Conservation (phyloP, 1,140 invertebrate species). For the Saxidomus purpurata region DNA sequence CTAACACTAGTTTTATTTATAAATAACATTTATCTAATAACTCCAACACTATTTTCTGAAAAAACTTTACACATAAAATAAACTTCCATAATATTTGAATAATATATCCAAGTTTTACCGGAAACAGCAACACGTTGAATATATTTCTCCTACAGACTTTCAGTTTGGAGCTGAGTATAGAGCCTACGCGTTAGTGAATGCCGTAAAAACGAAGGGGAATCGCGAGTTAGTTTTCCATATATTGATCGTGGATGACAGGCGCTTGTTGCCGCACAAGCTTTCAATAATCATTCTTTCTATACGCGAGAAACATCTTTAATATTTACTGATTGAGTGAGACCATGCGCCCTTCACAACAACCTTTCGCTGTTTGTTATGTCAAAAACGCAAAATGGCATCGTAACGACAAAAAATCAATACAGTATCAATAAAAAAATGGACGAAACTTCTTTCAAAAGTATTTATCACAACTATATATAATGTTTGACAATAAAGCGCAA, state of each 20-base stretch:
- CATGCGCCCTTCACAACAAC: neutral
- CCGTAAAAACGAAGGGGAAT: neutral
- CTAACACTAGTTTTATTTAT: no score
- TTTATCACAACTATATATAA: no score
- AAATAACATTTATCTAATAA: no score
- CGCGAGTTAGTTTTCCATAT: conserved; percentile 31
- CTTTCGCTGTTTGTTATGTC: neutral
- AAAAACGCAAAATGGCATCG: neutral
- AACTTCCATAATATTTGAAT: neutral
- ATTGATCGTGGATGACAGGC: conserved; percentile 20
- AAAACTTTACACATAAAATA: neutral
- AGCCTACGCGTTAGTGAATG: neutral
- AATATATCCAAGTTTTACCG: neutral
- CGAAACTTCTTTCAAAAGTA: no score
- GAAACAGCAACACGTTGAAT: neutral
- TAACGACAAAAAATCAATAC: neutral
- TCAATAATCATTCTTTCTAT: conserved; percentile 22
- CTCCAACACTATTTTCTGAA: no score
- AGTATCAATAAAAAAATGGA: no score
- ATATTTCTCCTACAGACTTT: no score
- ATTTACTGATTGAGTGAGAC: neutral
- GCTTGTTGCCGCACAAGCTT: conserved; percentile 12
- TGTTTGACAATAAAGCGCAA: no score
- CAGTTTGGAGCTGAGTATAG: neutral
- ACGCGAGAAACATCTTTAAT: conserved; percentile 31